These are phyloP conservation scores for Mayetiola destructor DNA, from an alignment of 2,888 invertebrate genomes.

Conservation along the genomic window DNA sequence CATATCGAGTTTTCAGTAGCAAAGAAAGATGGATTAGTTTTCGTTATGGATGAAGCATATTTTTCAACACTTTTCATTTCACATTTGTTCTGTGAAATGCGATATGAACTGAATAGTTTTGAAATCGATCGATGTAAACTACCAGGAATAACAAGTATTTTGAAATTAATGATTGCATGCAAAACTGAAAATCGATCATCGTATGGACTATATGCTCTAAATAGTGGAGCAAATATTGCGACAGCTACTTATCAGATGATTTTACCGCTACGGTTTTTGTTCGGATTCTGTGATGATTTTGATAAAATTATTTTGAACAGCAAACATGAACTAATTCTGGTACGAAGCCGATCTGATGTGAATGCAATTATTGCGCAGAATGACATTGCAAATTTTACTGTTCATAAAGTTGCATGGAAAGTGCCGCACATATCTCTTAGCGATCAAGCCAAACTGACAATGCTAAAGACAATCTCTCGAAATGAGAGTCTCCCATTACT, in stretches of 20 bases:
- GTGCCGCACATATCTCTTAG: conserved; percentile 17
- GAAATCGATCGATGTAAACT: conserved; percentile 26
- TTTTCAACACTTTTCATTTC: no score
- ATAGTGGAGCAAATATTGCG: not conserved
- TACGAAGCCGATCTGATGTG: conserved; percentile 23
- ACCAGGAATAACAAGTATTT: conserved; percentile 25
- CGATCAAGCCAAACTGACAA: not conserved
- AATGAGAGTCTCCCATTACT: not conserved
- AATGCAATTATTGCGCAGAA: conserved; percentile 22
- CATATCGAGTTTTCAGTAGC: conserved; percentile 21
- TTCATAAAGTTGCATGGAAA: conserved; percentile 21
- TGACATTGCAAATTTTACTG: conserved; percentile 16
- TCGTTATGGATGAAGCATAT: conserved; percentile 18
- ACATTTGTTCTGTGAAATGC: conserved; percentile 27
- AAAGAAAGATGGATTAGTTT: conserved; percentile 18
- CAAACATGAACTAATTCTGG: conserved; percentile 30
- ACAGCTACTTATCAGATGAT: not conserved
- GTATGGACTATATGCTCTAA: no score
- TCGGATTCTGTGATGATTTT: conserved; percentile 30
- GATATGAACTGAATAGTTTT: conserved; percentile 27
- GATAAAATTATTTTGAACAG: conserved; percentile 29
- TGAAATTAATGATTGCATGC: conserved; percentile 28
- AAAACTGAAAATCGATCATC: conserved; percentile 20
- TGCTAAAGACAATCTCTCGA: not conserved
- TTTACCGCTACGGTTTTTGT: conserved; percentile 25